Percentiles rank a stretch among this genome's conserved stretches.
These are phyloP conservation scores for Tinamus major DNA, from an alignment of 2,797 vertebrate species.

Conservation along the genomic window DNA sequence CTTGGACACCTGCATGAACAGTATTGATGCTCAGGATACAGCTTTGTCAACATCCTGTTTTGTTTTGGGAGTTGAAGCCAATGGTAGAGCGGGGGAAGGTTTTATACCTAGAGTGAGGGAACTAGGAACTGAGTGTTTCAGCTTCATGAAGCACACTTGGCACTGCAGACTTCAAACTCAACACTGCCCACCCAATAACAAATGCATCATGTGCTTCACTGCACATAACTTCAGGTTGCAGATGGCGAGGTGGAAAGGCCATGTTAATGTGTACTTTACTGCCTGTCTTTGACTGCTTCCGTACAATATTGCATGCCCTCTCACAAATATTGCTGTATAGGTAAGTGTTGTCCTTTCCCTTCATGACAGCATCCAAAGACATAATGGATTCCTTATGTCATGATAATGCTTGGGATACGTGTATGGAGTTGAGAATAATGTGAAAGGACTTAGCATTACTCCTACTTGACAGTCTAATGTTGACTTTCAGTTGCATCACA, in stretches of 20 bases:
- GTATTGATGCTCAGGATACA: background rate
- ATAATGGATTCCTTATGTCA: background rate
- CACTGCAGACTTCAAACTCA: background rate
- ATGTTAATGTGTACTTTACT: background rate
- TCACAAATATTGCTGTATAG: background rate
- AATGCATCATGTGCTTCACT: background rate
- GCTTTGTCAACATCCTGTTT: background rate
- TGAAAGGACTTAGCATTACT: background rate
- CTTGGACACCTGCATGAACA: background rate
- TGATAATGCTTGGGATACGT: background rate
- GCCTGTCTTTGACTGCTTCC: background rate
- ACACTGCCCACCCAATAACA: background rate
- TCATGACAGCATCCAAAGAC: background rate
- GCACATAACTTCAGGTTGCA: background rate
- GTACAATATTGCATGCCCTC: background rate
- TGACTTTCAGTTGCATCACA: background rate
- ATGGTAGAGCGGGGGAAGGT: background rate
- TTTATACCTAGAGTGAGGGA: background rate
- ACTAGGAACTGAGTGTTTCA: background rate
- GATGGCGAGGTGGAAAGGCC: background rate
- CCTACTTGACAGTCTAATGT: background rate
- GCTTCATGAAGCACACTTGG: background rate
- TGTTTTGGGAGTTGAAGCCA: too few species aligned
- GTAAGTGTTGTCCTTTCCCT: background rate
- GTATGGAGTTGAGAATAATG: background rate